Base-by-base conservation (phyloP, 2,797 vertebrate species). In the Alcedo atthis region DNA sequence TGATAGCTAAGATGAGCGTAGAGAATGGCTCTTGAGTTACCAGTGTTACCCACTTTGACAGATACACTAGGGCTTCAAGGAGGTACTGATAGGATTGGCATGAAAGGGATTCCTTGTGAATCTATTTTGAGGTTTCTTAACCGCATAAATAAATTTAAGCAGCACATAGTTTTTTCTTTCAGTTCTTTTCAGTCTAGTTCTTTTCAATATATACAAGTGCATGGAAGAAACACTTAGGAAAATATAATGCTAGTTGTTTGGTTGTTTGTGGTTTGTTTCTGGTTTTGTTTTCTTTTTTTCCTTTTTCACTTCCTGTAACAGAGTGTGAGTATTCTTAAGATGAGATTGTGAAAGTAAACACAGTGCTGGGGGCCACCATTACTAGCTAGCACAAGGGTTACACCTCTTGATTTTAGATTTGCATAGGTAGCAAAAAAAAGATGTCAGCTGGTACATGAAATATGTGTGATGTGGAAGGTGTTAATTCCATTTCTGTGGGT, bases 1-100 rank as follows among this genome's bases (percentile, higher is more conserved):
- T 25, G 8, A 12, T 8, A 22, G 16, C 21, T 51, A 42, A 45
- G 2, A 32, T 1, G 5, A 15, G 12, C 4, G 2, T 17, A 4
- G 8, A 49, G 37, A 77, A 49, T 18, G 19, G 5, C 5, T 78
- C 28, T 53, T 68, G 32, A 33, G 57, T 57, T 74, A 61, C 32
- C n/a, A 87, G 11, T 6, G 4, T 59, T 81, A 67, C 20, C 17
- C 51, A 48, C 30, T 45, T 19, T 37, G 42, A 35, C 19, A 32
- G 8, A 32, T 40, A 28, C 3, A 12, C 3, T 20, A 57, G 20
- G 24, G 12, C 21, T 93, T 87, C 16, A 28, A 33, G 40, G 4
- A 80, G 3, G 5, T 30, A 35, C 42, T 71, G 32, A 30, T 25
- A 63, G 8, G 3, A 48, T 46, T 42, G 20, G 21, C 28, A 57